Base-by-base conservation (phyloP, 2,113 vertebrate species). In the Parotia lawesii region DNA sequence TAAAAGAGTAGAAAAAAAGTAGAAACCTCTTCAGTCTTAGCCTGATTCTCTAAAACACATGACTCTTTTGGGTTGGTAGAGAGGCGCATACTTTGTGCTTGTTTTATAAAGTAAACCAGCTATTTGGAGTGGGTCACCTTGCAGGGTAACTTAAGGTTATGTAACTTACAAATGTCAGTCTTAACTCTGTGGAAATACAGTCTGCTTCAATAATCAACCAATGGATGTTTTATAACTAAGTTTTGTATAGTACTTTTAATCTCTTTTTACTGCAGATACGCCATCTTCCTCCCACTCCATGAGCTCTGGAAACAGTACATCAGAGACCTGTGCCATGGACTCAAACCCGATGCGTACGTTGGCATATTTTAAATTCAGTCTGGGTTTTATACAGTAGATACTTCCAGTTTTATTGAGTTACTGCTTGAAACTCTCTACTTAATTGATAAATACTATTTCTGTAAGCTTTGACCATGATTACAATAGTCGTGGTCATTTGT, bases 251-350 rank as follows among this genome's bases (percentile, higher is more conserved):
- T 44, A 12, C 20, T 35, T 48, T 15, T 28, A 40, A 5, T 42
- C 5, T 56, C 74, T 75, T 69, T 56, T 72, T 37, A 51, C 60
- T 81, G 24, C 75, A 99, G 99, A 21, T 99, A 99, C 16, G 69
- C 97, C 25, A 97, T 98, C 24, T 99, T 99, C 90, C 95, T 99
- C 37, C 99, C 99, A 6, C 97, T 99, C 8, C 98, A 99, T 15
- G 95, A 99, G 4, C 98, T 99, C 35, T 99, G 99, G 99, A 99
- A 98, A 37, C 98, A 98, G 40, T 99, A 99, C 54, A 98, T 99
- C 60, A 87, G 97, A 48, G 98, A 99, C 86, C 95, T 99, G 25
- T 99, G 99, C 76, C 96, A 97, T 0, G 98, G 99, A 6, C 95
- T 99, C 45, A 98, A 96, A 79, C 98, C 98, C 1, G 98, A 97